Conservation (phyloP, 2,888 invertebrate species). For the Sinhomidia bicolor region DNA sequence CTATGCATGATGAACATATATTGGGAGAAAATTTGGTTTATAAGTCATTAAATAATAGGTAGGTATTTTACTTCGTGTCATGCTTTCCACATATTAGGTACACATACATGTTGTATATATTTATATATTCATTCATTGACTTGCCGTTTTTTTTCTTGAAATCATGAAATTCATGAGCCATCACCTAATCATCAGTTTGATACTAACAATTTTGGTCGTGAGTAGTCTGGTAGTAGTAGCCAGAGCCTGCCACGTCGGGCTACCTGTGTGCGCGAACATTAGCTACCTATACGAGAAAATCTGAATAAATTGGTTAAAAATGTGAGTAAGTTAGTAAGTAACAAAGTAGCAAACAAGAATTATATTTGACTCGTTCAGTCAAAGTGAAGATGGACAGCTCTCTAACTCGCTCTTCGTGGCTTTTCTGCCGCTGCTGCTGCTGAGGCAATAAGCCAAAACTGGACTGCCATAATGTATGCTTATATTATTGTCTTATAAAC, state of each 20-base stretch:
- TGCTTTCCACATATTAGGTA: constrained; percentile 11
- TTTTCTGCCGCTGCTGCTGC: background rate
- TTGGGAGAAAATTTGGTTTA: constrained; percentile 44
- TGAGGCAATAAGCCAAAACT: background rate
- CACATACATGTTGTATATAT: background rate
- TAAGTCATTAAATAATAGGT: constrained; percentile 36
- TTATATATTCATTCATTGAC: constrained; percentile 47
- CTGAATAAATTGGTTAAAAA: constrained; percentile 40
- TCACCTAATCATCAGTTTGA: constrained; percentile 72
- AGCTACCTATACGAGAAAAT: background rate
- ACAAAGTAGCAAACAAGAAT: constrained; percentile 69
- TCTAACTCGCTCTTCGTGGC: constrained; percentile 42
- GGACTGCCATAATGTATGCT: constrained; percentile 6
- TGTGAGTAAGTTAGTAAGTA: constrained; percentile 57
- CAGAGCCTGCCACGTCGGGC: constrained; percentile 16
- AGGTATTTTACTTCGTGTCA: constrained; percentile 51
- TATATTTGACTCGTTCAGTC: constrained; percentile 61
- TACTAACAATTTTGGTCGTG: constrained; percentile 67
- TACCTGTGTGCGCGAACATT: constrained; percentile 22
- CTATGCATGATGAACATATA: constrained; percentile 8
- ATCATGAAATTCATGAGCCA: constrained; percentile 64
- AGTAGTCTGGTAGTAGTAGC: constrained; percentile 47
- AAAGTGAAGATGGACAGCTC: constrained; percentile 61
- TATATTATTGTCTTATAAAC: background rate
- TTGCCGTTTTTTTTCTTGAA: constrained; percentile 52